These are phyloP conservation scores for Rhagonycha fulva DNA, from an alignment of 2,888 invertebrate species.

Conservation along the genomic window DNA sequence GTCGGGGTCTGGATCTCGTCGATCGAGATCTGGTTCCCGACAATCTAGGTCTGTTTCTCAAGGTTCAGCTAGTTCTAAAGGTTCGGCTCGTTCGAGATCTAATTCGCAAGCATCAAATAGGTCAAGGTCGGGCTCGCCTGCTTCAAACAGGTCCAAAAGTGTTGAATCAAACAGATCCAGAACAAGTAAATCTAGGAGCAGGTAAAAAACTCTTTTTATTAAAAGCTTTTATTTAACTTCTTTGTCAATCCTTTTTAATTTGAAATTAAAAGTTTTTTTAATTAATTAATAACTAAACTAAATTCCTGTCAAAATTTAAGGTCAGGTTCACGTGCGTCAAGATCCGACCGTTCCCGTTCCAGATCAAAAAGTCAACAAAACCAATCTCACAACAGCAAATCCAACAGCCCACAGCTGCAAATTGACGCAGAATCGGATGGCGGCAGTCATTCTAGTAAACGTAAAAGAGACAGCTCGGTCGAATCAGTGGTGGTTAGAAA, in stretches of 20 bases:
- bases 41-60: slow-evolving; percentile 43
- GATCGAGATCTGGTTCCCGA: slow-evolving; percentile 33
- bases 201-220: background rate
- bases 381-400: slow-evolving; percentile 41
- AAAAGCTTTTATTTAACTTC: background rate
- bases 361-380: slow-evolving; percentile 29
- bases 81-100: slow-evolving; percentile 43
- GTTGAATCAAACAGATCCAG: slow-evolving; percentile 43
- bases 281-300: background rate
- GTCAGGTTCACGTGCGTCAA: slow-evolving; percentile 36
- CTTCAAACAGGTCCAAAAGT: slow-evolving; percentile 36
- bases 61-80: slow-evolving; percentile 47
- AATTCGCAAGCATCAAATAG: slow-evolving; percentile 36
- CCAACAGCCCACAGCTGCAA: slow-evolving; percentile 57
- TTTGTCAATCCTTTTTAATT: too few species aligned
- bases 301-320: slow-evolving; percentile 2
- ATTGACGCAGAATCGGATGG: slow-evolving; percentile 54
- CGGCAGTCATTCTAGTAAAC: slow-evolving; percentile 50
- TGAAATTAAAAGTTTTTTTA: too few species aligned
- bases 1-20: slow-evolving; percentile 53
- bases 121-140: slow-evolving; percentile 31
- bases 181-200: background rate
- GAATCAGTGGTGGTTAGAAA: slow-evolving; percentile 43
- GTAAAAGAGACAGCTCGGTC: slow-evolving; percentile 47
- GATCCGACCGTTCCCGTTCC: slow-evolving; percentile 39